These are phyloP conservation scores for Parapristionchus giblindavisi DNA, from an alignment of 2,888 invertebrate genomes.

Conservation along the genomic window DNA sequence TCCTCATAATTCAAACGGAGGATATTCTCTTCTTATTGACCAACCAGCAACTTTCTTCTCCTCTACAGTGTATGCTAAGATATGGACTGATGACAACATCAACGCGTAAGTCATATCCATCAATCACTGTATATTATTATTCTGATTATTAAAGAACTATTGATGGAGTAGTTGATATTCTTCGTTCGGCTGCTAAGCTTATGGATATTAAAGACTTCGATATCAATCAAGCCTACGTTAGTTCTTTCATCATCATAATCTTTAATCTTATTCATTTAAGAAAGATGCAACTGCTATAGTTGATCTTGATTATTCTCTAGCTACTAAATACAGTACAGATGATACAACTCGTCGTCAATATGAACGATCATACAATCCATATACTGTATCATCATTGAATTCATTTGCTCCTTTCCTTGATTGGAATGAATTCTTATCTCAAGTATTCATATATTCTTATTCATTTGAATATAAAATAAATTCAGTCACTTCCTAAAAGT, in stretches of 20 bases:
- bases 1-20: slow-evolving; percentile 50
- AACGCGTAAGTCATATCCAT: background rate
- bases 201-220: background rate
- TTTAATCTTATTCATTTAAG: too few species aligned
- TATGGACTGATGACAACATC: slow-evolving; percentile 13
- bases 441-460: background rate
- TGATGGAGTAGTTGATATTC: too few species aligned
- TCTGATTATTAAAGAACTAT: too few species aligned
- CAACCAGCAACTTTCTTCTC: slow-evolving; percentile 54
- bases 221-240: background rate
- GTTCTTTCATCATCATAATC: too few species aligned
- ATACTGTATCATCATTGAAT: slow-evolving; percentile 41
- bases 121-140: background rate
- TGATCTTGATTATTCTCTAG: slow-evolving; percentile 58
- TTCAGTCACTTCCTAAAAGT: background rate
- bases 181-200: background rate
- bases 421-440: slow-evolving; percentile 11
- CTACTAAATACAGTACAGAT: slow-evolving; percentile 51
- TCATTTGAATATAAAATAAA: background rate
- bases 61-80: slow-evolving; percentile 24
- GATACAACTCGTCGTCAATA: slow-evolving; percentile 58
- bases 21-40: slow-evolving; percentile 59
- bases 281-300: slow-evolving; percentile 51
- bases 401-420: slow-evolving; percentile 44
- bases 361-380: slow-evolving; percentile 56